Conservation (phyloP, 2,113 vertebrate genomes). For the Gymnocephalus cernua region DNA sequence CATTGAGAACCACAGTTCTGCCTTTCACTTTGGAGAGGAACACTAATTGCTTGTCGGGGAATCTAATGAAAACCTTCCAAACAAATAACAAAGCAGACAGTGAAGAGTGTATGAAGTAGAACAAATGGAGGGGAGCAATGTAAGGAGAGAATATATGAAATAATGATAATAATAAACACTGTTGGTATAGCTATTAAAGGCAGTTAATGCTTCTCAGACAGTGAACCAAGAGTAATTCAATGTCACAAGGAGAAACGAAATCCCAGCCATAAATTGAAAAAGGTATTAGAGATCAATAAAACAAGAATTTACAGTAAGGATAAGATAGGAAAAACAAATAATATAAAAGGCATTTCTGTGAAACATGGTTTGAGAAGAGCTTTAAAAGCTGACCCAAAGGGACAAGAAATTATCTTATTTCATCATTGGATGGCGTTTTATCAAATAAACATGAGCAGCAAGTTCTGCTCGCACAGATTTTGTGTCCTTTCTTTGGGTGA, state of each 20-base stretch:
- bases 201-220: conserved; percentile 43
- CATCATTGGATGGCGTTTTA: conserved; percentile 57
- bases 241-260: conserved; percentile 48
- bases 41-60: conserved; percentile 78
- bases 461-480: conserved; percentile 41
- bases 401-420: conserved; percentile 60
- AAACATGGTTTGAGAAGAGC: conserved; percentile 40
- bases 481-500: conserved; percentile 50
- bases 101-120: conserved; percentile 66
- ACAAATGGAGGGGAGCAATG: conserved; percentile 60
- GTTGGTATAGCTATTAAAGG: conserved; percentile 57
- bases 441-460: conserved; percentile 66
- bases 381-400: conserved; percentile 58
- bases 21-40: conserved; percentile 74
- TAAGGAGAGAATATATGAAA: conserved; percentile 64
- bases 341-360: conserved; percentile 28
- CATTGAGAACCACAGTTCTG: conserved; percentile 74
- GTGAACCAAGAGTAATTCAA: conserved; percentile 39
- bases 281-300: conserved; percentile 45
- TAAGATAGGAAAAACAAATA: conserved; percentile 40
- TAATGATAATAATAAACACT: conserved; percentile 57
- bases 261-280: conserved; percentile 17
- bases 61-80: conserved; percentile 82
- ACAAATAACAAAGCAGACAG: conserved; percentile 80
- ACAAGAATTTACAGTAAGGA: conserved; percentile 31